Percentiles rank a stretch among this genome's conserved stretches.
Evolutionary conservation across 2,113 vertebrate species (phyloP).

Genomic region (Diphyllodes magnificus): DNA sequence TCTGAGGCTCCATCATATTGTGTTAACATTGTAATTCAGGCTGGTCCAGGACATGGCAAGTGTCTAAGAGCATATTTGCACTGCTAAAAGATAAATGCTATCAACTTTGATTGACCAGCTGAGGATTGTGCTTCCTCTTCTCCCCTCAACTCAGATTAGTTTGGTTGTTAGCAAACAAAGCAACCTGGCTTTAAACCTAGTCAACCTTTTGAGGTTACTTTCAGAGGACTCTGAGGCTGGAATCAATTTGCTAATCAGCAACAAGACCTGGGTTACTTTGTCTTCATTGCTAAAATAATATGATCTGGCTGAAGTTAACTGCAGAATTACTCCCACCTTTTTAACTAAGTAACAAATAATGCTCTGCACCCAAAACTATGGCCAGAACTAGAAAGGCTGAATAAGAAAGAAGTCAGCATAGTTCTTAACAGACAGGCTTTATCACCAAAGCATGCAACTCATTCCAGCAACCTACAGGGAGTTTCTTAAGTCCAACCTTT

Average conservation of each 20-base stretch:
- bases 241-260: background rate
- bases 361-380: background rate
- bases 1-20: rapidly evolving
- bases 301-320: background rate
- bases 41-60: background rate
- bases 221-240: background rate
- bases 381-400: background rate
- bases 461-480: background rate
- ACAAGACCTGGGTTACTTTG: background rate
- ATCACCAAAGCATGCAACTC: background rate
- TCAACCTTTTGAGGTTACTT: background rate
- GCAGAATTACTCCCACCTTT: background rate
- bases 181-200: background rate
- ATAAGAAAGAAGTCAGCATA: background rate
- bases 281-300: background rate
- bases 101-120: background rate
- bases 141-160: background rate
- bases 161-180: background rate
- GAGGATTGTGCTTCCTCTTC: background rate
- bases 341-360: background rate
- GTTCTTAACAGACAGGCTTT: background rate
- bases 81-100: background rate
- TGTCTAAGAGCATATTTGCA: background rate
- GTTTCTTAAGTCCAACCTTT: background rate
- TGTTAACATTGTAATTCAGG: background rate